A percentile compares a stretch with the other conserved stretches of the same genome.
Conservation (phyloP, 2,797 vertebrate species). For the Centropyge bicolor region DNA sequence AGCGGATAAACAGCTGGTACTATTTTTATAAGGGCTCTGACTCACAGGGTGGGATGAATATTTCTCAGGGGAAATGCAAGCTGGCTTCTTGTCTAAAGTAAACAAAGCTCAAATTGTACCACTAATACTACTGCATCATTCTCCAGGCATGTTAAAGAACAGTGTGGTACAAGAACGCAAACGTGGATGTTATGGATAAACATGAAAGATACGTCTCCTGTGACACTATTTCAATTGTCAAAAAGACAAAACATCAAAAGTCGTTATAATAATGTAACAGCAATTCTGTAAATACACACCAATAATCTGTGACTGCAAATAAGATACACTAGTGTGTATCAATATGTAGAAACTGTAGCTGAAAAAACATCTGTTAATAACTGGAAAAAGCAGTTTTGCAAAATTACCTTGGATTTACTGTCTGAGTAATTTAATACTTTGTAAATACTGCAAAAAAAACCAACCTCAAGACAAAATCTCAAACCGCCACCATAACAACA, state of each 20-base stretch:
- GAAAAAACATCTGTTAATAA: not conserved
- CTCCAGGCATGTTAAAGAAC: constrained; percentile 8
- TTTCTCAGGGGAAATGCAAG: constrained; percentile 22
- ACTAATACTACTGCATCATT: not conserved
- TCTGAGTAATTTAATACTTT: not conserved
- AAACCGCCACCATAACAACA: not conserved
- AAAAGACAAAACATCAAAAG: not conserved
- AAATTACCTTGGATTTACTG: not conserved
- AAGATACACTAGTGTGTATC: not conserved
- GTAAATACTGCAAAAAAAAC: constrained; percentile 5
- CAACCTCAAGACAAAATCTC: not conserved
- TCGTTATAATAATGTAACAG: not conserved
- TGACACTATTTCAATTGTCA: not conserved
- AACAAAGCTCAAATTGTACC: constrained; percentile 18
- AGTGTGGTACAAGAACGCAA: not conserved
- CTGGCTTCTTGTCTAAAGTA: constrained; percentile 8
- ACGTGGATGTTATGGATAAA: not conserved
- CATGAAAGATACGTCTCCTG: not conserved
- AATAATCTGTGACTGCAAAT: not conserved
- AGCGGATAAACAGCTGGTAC: constrained; percentile 44
- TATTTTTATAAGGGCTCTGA: constrained; percentile 44
- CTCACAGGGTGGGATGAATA: constrained; percentile 39
- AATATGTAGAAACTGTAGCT: not conserved
- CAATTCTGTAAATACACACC: not conserved
- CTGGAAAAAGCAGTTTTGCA: not conserved